phyloP scores from a whole-genome alignment of 2,888 invertebrate genomes.

The Ornithoptera priamus region DNA sequence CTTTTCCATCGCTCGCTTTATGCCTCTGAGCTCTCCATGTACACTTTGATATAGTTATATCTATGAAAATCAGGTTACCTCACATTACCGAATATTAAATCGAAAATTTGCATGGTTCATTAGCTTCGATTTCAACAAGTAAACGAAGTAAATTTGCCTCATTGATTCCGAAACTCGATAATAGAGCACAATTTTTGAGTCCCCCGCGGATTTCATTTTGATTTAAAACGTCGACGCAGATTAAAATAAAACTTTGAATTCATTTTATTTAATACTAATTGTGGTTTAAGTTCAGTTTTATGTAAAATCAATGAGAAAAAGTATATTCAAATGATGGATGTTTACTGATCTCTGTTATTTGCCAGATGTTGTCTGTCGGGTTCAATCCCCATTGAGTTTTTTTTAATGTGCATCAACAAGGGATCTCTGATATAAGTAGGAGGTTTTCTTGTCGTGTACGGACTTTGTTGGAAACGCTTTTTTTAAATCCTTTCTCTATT shows the following conservation, averaged over 20 bases:
- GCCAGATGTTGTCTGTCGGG: no score
- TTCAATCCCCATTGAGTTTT: no score
- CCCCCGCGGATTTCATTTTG: neutral
- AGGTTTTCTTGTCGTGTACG: no score
- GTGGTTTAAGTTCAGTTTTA: neutral
- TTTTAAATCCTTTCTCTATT: no score
- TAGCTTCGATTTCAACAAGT: conserved; percentile 4
- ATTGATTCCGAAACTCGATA: conserved; percentile 1
- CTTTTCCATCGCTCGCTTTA: neutral
- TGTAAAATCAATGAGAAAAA: no score
- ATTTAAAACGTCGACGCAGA: neutral
- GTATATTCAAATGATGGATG: no score
- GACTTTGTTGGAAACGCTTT: no score
- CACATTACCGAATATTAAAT: conserved; percentile 1
- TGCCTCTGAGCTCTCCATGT: neutral
- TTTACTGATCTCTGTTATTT: no score
- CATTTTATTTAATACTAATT: neutral
- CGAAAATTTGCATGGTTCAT: conserved; percentile 5
- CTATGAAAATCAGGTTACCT: neutral
- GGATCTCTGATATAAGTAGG: no score
- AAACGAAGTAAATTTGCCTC: conserved; percentile 5
- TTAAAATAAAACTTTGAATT: neutral
- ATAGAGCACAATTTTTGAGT: neutral
- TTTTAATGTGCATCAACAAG: no score
- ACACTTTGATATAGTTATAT: neutral